Base-by-base conservation (phyloP, 2,888 invertebrate species). In the Eupithecia tripunctaria region DNA sequence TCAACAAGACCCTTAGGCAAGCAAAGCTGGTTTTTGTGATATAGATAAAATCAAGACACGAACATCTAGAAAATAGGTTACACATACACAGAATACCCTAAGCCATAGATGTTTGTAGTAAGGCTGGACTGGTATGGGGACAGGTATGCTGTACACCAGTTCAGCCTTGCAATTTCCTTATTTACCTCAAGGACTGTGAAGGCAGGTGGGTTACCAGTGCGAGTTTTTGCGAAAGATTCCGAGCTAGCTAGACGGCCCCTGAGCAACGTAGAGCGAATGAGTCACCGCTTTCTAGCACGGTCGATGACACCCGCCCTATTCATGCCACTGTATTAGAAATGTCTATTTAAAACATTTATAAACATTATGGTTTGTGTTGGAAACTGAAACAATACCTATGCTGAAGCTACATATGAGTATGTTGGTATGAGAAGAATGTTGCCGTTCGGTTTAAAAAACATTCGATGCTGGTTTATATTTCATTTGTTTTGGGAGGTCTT, bases 251-350 rank as follows among this genome's bases (percentile, higher is more conserved):
- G 75, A 69, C 70, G 51, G 14, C 41, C 10, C 32, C 59, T 71
- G 67, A 67, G 65, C 59, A 21, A 36, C n/a, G 63, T 21, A 41
- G 71, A 18, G 27, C 15, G n/a, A 36, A 36, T 73, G 78, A 78
- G 41, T 78, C 78, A 78, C 77, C 77, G 74, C 79, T 80, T 79
- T 80, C 80, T 80, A 80, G 72, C 72, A 27, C 78, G 80, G 80
- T 79, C 79, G 79, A 78, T 79, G 80, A 80, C 79, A 72, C 78
- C 69, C 69, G 70, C 63, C 73, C 68, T 75, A 74, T 79, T 72
- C 78, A 75, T 69, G 64, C 59, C 41, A 68, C 32, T 62, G 65
- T 36, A 29, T 43, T 66, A 66, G 43, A 51, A 67, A 67, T 67
- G 66, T 66, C 43, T 47, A 66, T 36, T 66, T 66, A 66, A 66